A percentile compares a stretch with the other conserved stretches of the same genome.
Conservation (phyloP, 2,113 vertebrate genomes). For the Vulpes ferrilata region DNA sequence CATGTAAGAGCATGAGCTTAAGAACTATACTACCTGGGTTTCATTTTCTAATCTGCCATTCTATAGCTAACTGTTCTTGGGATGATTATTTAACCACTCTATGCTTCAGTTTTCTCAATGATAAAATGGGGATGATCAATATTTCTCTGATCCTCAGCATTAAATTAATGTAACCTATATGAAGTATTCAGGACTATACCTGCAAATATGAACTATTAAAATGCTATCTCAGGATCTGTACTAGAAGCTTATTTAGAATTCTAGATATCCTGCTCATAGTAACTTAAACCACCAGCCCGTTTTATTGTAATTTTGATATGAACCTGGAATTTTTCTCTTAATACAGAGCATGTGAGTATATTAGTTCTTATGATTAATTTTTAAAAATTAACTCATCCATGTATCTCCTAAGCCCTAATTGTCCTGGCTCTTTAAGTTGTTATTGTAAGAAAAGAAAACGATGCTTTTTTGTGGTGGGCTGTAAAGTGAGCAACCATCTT, state of each 20-base stretch:
- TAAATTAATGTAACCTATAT: background rate
- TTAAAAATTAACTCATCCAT: background rate
- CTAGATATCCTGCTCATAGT: background rate
- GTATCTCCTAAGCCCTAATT: background rate
- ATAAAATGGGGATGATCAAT: background rate
- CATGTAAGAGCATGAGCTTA: background rate
- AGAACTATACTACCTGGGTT: background rate
- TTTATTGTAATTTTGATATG: background rate
- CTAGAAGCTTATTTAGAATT: background rate
- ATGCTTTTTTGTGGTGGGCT: background rate
- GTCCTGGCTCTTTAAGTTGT: background rate
- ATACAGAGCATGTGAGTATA: background rate
- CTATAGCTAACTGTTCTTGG: background rate
- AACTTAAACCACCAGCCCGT: background rate
- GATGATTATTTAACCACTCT: background rate
- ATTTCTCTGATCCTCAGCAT: background rate
- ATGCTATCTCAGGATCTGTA: background rate
- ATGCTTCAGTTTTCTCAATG: background rate
- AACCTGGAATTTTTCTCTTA: background rate
- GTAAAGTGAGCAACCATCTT: background rate
- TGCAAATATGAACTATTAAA: background rate
- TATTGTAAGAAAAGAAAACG: background rate
- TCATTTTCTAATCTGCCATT: background rate
- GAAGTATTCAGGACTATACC: background rate
- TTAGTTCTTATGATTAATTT: background rate